Evolutionary conservation across 2,797 vertebrate genomes (phyloP).

Genomic region (Malurus leucopterus): DNA sequence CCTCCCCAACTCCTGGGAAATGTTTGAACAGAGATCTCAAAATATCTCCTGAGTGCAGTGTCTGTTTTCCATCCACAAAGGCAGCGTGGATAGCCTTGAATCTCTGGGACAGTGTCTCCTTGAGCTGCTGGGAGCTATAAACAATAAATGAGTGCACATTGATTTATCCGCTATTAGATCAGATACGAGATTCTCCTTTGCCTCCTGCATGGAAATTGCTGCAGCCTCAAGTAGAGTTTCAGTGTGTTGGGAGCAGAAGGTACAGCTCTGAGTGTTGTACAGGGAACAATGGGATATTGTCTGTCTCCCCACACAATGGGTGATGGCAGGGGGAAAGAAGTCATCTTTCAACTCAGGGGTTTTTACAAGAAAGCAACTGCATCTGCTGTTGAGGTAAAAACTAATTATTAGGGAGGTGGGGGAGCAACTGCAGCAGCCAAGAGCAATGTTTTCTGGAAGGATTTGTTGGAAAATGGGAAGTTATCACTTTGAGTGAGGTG

Average conservation of each 20-base stretch:
- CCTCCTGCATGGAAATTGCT: slow-evolving; percentile 49
- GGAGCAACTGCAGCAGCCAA: background rate
- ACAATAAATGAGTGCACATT: slow-evolving; percentile 24
- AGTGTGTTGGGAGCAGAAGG: slow-evolving; percentile 47
- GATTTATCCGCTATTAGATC: slow-evolving; percentile 45
- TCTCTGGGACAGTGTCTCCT: slow-evolving; percentile 37
- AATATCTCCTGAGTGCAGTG: background rate
- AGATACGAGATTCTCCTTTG: slow-evolving; percentile 38
- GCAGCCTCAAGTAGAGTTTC: slow-evolving; percentile 38
- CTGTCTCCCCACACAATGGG: slow-evolving; percentile 28
- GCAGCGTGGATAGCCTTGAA: slow-evolving; percentile 26
- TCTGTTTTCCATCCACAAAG: background rate
- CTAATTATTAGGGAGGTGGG: background rate
- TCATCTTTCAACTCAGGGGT: slow-evolving; percentile 28
- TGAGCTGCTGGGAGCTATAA: slow-evolving; percentile 44
- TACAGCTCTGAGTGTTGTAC: slow-evolving; percentile 12
- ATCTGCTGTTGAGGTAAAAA: slow-evolving; percentile 16
- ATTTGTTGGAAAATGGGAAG: background rate
- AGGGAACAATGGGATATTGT: slow-evolving; percentile 29
- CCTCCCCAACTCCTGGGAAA: background rate
- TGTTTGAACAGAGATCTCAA: background rate
- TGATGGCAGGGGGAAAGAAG: slow-evolving; percentile 41
- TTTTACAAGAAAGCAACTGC: slow-evolving; percentile 26
- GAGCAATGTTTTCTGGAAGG: background rate
- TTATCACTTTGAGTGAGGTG: background rate